phyloP scores from a whole-genome alignment of 2,888 invertebrate species.

The Teinopalpus imperialis region DNA sequence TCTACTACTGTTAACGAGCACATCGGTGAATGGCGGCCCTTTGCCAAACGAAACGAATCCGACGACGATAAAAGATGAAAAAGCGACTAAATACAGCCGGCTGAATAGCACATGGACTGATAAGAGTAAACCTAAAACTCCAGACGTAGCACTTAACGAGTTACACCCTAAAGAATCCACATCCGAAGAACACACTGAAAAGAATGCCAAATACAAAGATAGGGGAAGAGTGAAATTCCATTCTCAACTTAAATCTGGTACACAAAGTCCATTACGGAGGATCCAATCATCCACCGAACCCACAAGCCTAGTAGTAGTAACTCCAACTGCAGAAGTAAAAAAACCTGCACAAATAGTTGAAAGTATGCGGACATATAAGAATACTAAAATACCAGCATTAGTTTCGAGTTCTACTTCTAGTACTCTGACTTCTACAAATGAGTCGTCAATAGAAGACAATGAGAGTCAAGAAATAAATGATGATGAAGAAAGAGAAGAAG shows the following conservation, averaged over 20 bases:
- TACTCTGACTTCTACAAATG: constrained; percentile 39
- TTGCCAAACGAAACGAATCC: constrained; percentile 56
- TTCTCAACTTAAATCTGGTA: constrained; percentile 49
- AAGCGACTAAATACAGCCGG: constrained; percentile 43
- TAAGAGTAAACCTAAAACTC: constrained; percentile 49
- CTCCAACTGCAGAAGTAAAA: constrained; percentile 69
- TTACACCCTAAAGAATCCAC: constrained; percentile 62
- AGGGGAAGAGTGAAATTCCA: constrained; percentile 67
- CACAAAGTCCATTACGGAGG: constrained; percentile 48
- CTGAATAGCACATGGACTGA: constrained; percentile 47
- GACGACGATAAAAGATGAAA: constrained; percentile 52
- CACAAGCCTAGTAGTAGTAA: constrained; percentile 57
- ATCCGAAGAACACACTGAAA: constrained; percentile 68
- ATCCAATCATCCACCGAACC: constrained; percentile 47
- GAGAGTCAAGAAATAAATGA: constrained; percentile 33
- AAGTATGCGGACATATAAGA: constrained; percentile 63
- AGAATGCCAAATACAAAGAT: constrained; percentile 74
- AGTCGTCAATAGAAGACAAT: constrained; percentile 40
- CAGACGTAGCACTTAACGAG: constrained; percentile 67
- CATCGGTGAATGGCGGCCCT: constrained; percentile 55
- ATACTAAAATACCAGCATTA: constrained; percentile 56
- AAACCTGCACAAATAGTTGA: constrained; percentile 64
- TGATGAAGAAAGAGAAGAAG: constrained; percentile 50
- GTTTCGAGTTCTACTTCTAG: constrained; percentile 46
- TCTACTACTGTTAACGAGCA: constrained; percentile 68